A percentile compares a stretch with the other conserved stretches of the same genome.
Evolutionary conservation across 2,113 vertebrate genomes (phyloP).

Genomic region (Centrocercus urophasianus): DNA sequence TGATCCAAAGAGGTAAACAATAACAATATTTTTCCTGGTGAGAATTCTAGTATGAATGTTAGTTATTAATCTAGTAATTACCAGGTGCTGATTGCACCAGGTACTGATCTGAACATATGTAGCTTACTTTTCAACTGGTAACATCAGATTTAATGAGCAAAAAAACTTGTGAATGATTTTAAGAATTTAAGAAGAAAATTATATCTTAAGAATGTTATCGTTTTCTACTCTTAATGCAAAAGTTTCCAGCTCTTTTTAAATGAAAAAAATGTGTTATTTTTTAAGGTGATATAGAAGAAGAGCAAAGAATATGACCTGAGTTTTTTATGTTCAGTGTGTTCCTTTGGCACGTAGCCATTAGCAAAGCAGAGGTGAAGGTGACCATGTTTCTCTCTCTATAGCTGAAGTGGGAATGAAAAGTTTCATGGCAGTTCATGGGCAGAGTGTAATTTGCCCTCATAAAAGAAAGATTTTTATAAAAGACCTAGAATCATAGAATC

Average conservation of each 20-base stretch:
- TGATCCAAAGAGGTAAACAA: neutral
- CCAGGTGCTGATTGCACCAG: neutral
- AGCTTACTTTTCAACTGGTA: neutral
- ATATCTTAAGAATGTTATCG: neutral
- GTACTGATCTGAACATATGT: neutral
- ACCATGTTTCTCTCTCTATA: neutral
- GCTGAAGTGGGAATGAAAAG: neutral
- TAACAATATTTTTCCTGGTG: neutral
- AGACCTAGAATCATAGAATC: neutral
- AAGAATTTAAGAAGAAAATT: neutral
- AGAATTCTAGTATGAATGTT: neutral
- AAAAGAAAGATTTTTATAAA: neutral
- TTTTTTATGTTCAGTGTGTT: neutral
- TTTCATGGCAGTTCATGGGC: neutral
- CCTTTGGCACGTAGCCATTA: neutral
- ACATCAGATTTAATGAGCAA: neutral
- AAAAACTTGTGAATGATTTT: neutral
- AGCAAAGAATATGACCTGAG: neutral
- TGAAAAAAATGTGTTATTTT: neutral
- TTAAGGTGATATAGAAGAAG: neutral
- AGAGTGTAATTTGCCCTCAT: neutral
- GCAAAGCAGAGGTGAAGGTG: neutral
- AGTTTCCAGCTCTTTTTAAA: neutral
- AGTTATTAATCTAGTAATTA: neutral
- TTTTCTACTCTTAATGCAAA: neutral